phyloP scores from a whole-genome alignment of 2,888 invertebrate genomes.

The Tenthredo livida region DNA sequence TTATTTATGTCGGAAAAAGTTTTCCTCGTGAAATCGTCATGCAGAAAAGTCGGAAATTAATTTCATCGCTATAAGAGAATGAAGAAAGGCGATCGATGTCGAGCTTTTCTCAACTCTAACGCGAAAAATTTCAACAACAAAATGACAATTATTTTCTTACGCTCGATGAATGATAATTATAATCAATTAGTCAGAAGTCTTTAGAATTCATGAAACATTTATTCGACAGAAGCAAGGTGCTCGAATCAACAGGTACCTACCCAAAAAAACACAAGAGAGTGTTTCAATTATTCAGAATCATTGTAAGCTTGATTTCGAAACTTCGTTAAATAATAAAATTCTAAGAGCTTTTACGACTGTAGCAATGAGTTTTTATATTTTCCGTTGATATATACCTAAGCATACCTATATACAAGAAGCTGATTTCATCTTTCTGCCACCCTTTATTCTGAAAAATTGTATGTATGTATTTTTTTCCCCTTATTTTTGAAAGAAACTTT shows the following conservation, averaged over 20 bases:
- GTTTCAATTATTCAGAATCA: constrained; percentile 22
- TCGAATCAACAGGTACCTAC: constrained; percentile 40
- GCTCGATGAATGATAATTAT: not conserved
- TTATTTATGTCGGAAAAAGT: constrained; percentile 40
- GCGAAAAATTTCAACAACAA: not conserved
- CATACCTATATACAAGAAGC: not conserved
- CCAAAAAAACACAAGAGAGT: constrained; percentile 21
- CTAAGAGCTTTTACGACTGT: not conserved
- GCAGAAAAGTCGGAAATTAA: constrained; percentile 34
- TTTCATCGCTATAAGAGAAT: not conserved
- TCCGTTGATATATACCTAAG: not conserved
- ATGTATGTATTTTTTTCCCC: not conserved
- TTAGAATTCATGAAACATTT: constrained; percentile 2
- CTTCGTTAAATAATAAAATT: constrained; percentile 38
- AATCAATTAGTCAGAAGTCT: not conserved
- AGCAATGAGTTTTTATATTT: not conserved
- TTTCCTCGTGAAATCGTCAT: constrained; percentile 10
- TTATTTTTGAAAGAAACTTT: constrained; percentile 1
- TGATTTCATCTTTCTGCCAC: not conserved
- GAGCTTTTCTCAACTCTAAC: not conserved
- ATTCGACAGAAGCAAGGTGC: not conserved
- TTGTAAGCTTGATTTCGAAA: not conserved
- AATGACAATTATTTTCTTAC: not conserved
- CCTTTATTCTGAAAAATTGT: not conserved
- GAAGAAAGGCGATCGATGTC: not conserved